These are phyloP conservation scores for Sparus aurata DNA, from an alignment of 2,797 vertebrate genomes.

Conservation along the genomic window DNA sequence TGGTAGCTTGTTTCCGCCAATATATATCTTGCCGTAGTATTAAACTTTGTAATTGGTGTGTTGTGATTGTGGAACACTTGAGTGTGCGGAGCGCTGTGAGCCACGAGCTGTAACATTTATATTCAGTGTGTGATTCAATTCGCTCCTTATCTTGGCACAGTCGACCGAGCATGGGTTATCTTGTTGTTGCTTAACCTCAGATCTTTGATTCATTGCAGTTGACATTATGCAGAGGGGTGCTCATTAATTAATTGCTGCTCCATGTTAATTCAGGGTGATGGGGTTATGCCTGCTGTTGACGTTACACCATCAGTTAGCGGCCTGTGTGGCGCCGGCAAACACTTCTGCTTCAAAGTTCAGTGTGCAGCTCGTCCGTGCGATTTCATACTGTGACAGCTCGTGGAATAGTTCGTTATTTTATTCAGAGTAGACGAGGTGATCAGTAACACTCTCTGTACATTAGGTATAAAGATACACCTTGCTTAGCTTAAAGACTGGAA, in stretches of 20 bases:
- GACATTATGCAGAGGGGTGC: neutral
- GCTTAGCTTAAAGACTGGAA: neutral
- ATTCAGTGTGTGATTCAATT: slow-evolving; percentile 18
- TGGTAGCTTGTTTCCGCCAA: neutral
- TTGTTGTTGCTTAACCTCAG: neutral
- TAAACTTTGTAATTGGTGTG: slow-evolving; percentile 1
- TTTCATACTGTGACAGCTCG: neutral
- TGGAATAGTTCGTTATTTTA: neutral
- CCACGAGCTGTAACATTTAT: neutral
- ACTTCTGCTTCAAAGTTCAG: neutral
- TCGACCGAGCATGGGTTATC: neutral
- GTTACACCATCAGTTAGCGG: neutral
- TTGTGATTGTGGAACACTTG: slow-evolving; percentile 6
- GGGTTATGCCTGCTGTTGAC: neutral
- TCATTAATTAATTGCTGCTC: neutral
- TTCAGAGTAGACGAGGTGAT: neutral
- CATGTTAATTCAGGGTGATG: neutral
- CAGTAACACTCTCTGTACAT: neutral
- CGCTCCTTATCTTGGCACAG: neutral
- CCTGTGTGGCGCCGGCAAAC: neutral
- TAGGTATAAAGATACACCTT: neutral
- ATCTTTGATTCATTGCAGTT: neutral
- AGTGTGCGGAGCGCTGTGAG: neutral
- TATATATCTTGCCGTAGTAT: too few relatives aligned
- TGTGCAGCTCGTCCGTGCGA: neutral